Percentiles rank a stretch among this genome's conserved stretches.
Conservation (phyloP, 37 sponge, comb jelly and placozoan genomes). For the Halichondria panicea region DNA sequence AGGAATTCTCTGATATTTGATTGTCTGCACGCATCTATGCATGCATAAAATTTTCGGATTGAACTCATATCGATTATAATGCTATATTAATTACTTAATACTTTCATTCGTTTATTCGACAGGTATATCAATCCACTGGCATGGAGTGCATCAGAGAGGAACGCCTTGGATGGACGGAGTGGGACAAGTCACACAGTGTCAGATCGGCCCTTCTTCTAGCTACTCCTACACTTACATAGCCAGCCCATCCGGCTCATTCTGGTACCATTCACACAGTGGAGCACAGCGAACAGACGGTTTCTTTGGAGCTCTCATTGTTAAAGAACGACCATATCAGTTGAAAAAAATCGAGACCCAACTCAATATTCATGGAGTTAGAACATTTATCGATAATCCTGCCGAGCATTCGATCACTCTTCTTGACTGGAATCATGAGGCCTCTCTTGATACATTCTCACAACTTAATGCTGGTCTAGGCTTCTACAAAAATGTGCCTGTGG, state of each 20-base stretch:
- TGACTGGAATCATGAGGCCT: conserved; percentile 64
- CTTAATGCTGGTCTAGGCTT: conserved; percentile 13
- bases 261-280: conserved; percentile 85
- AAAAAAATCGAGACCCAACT: not conserved
- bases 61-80: too few relatives aligned
- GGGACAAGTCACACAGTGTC: conserved; percentile 61
- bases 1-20: too few relatives aligned
- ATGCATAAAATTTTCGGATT: too few relatives aligned
- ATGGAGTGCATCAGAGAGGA: conserved; percentile 58
- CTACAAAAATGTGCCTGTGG: not conserved
- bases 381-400: conserved; percentile 36
- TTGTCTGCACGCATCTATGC: not conserved
- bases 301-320: conserved; percentile 68
- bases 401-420: conserved; percentile 53
- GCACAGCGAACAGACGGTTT: conserved; percentile 74
- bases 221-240: conserved; percentile 61
- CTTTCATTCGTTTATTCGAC: too few relatives aligned
- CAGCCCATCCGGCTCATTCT: conserved; percentile 58
- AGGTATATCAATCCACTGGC: conserved; percentile 78
- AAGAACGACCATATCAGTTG: not conserved
- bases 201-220: conserved; percentile 21
- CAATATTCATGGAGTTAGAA: not conserved
- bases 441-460: conserved; percentile 31
- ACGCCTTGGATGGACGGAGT: conserved; percentile 81
- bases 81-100: too few relatives aligned